A percentile compares a stretch with the other conserved stretches of the same genome.
phyloP scores from a whole-genome alignment of 2,888 invertebrate genomes.

The Colostygia pectinataria region DNA sequence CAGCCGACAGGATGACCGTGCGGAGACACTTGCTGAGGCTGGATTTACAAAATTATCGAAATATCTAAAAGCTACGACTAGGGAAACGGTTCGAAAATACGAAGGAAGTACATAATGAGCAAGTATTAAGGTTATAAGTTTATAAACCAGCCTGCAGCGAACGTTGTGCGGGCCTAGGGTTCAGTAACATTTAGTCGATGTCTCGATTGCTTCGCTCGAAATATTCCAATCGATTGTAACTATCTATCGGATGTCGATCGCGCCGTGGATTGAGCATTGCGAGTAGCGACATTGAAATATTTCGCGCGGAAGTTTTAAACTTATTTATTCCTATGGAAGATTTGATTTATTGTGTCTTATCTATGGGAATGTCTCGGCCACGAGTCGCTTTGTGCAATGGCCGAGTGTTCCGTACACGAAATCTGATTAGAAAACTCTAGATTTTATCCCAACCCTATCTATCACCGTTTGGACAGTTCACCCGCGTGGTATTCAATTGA shows the following conservation, averaged over 20 bases:
- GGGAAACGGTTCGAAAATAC: conserved; percentile 73
- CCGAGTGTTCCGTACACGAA: conserved; percentile 49
- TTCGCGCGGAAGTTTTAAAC: conserved; percentile 62
- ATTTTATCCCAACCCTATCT: conserved; percentile 54
- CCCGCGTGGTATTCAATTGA: conserved; percentile 66
- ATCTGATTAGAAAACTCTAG: conserved; percentile 58
- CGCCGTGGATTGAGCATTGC: conserved; percentile 65
- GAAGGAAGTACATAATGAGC: conserved; percentile 77
- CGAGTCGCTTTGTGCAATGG: conserved; percentile 67
- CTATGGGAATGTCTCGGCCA: conserved; percentile 66
- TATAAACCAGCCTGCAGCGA: conserved; percentile 66
- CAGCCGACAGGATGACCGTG: conserved; percentile 55
- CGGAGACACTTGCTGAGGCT: conserved; percentile 49
- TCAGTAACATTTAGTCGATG: conserved; percentile 80
- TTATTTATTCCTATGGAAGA: conserved; percentile 81
- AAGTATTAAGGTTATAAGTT: conserved; percentile 64
- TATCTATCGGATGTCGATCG: conserved; percentile 43
- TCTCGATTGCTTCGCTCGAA: conserved; percentile 67
- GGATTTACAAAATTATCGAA: conserved; percentile 67
- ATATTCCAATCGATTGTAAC: conserved; percentile 52
- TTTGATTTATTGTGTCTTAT: conserved; percentile 74
- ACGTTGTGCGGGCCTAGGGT: conserved; percentile 19
- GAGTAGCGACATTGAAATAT: conserved; percentile 59
- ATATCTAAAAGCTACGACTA: conserved; percentile 65
- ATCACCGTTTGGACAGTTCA: conserved; percentile 62